Base-by-base conservation (phyloP, 2,888 invertebrate species). In the Drosophila prolongata region DNA sequence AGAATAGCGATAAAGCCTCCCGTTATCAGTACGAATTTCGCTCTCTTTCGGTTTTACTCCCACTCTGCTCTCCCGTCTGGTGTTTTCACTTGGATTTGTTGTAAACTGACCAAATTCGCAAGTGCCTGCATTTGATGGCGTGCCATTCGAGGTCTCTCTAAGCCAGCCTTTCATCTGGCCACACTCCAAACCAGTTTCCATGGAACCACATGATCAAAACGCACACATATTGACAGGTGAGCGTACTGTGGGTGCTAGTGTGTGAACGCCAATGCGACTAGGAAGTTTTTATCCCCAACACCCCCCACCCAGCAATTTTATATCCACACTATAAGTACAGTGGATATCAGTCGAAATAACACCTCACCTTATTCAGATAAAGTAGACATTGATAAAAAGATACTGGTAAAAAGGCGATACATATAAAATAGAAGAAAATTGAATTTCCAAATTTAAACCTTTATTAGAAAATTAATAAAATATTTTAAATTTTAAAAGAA, bases 1-100 rank as follows among this genome's bases (percentile, higher is more conserved):
- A 24, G 24, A 24, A 37, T 68, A 58, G 69, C 78, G 61, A 64
- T 62, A 54, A 54, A 55, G 77, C 65, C 76, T 60, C 60, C 34
- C 79, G 82, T 83, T 88, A 83, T 83, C 87, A 83, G 73, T 58
- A 46, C 70, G 80, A 78, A 86, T 81, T 85, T 77, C 37, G 50
- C 86, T 81, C 79, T 75, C 54, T 37, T n/a, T 47, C 57, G 58
- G 13, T 37, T 58, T 54, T 69, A 54, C 58, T 50, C 19, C 74
- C 60, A 19, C 66, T 55, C 61, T 30, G 50, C 66, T 77, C 76
- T 6, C 8, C 5, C 16, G 38, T 55, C 53, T 49, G 74, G 64
- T 81, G 79, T 81, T 83, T 86, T 83, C 88, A 87, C 55, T 66
- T 60, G 68, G 65, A 57, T 27, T 75, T 76, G 64, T 75, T 79